Evolutionary conservation across 2,797 vertebrate species (phyloP), one percentile per base, ranked within the genome.

Genomic region (Epinephelus coioides): DNA sequence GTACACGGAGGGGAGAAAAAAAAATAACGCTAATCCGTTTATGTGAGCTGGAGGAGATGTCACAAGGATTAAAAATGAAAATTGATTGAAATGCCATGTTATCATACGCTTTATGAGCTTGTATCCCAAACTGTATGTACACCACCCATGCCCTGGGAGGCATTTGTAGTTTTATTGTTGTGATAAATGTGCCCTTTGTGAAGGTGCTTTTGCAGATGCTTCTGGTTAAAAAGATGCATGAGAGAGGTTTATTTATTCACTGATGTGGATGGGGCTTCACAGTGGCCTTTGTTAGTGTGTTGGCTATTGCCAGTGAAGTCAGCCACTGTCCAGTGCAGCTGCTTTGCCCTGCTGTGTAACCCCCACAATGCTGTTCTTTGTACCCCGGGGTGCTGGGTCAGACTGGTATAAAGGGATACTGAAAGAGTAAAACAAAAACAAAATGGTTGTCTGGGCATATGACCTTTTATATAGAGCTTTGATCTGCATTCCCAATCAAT

Each of bases 281-380:
- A 92, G 91, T 88, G 88, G 86, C 84, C 92, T 93, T 93, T 94
- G 92, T 95, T 73, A 77, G 86, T 78, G 73, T 76, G 83, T 76
- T 79, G 90, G 86, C 84, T 81, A 80, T 88, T 87, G 88, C 85
- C 81, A 69, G 87, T 93, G 91, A 94, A 94, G 93, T 94, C 92
- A 89, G 91, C 87, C 91, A 87, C 91, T 94, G 93, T 93, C 93
- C 88, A 90, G 85, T 88, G 92, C 94, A 95, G 94, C 95, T 95
- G 94, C 84, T 93, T 89, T 86, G 73, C 89, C 84, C 76, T 69
- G 88, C 91, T 92, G 83, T 85, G 90, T 88, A 79, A 85, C 87
- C 81, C 81, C 89, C 89, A 95, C 94, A 94, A 93, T 92, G 91
- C 85, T 72, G 74, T 85, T 74, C 93, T 94, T 95, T 95, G 91